These are phyloP conservation scores for Ypsolopha scabrella DNA, from an alignment of 2,888 invertebrate genomes.

Conservation along the genomic window DNA sequence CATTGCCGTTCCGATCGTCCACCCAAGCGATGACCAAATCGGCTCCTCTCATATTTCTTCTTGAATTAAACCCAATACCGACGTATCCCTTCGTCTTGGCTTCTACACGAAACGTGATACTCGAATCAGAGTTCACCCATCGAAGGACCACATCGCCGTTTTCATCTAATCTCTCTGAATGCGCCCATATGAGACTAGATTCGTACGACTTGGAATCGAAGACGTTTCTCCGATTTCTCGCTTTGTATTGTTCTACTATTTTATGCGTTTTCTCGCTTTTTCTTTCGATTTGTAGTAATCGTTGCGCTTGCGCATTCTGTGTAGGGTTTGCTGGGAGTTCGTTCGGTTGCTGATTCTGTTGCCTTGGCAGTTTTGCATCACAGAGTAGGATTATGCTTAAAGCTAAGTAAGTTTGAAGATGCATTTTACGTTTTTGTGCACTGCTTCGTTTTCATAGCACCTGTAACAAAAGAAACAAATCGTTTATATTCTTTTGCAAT, in stretches of 20 bases:
- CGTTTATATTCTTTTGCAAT: conserved; percentile 1
- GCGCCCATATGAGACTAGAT: conserved; percentile 68
- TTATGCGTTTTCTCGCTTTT: conserved; percentile 48
- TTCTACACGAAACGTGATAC: conserved; percentile 86
- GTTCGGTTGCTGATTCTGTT: conserved; percentile 36
- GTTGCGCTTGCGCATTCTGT: conserved; percentile 35
- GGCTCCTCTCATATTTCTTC: conserved; percentile 82
- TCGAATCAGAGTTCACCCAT: conserved; percentile 82
- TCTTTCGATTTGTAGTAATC: conserved; percentile 35
- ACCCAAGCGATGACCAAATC: conserved; percentile 94
- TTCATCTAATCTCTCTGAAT: conserved; percentile 66
- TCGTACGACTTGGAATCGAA: conserved; percentile 58
- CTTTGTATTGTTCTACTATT: conserved; percentile 49
- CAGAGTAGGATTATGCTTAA: conserved; percentile 49
- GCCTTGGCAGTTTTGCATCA: conserved; percentile 51
- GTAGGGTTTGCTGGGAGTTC: conserved; percentile 39
- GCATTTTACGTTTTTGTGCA: conserved; percentile 32
- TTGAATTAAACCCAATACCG: conserved; percentile 87
- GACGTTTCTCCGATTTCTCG: conserved; percentile 43
- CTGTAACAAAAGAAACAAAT: conserved; percentile 40
- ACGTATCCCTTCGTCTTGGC: conserved; percentile 88
- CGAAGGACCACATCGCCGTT: conserved; percentile 70
- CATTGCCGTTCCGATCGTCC: conserved; percentile 74
- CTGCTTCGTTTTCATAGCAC: conserved; percentile 34
- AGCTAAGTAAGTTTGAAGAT: conserved; percentile 41